Evolutionary conservation across 1,140 invertebrate genomes (phyloP).

Genomic region (Gerris buenoi): DNA sequence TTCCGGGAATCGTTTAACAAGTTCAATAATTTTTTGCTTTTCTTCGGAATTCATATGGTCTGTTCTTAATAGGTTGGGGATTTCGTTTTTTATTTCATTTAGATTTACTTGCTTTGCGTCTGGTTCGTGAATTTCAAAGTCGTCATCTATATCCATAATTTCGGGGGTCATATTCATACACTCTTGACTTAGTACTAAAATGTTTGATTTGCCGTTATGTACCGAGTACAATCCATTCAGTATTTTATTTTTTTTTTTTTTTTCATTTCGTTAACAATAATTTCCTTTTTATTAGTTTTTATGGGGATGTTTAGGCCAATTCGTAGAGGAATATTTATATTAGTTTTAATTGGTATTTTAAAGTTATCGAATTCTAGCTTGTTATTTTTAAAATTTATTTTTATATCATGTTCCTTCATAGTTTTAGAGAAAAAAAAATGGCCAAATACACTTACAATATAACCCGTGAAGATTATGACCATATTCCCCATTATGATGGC

Average conservation of each 20-base stretch:
- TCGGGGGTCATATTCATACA: not conserved
- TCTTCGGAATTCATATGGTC: conserved; percentile 1
- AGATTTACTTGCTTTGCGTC: not conserved
- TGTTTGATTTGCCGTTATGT: not conserved
- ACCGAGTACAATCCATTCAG: not conserved
- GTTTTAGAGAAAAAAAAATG: too few species aligned
- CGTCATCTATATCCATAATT: not conserved
- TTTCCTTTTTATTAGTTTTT: not conserved
- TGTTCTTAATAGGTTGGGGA: not conserved
- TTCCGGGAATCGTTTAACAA: not conserved
- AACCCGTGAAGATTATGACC: too few species aligned
- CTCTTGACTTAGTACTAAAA: not conserved
- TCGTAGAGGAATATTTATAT: not conserved
- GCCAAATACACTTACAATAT: too few species aligned
- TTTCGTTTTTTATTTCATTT: not conserved
- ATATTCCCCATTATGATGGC: too few species aligned
- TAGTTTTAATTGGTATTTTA: not conserved
- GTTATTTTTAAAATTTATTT: conserved; percentile 1
- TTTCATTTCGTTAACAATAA: not conserved
- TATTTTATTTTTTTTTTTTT: not conserved
- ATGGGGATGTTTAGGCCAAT: not conserved
- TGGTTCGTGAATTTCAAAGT: not conserved
- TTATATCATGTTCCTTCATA: not conserved
- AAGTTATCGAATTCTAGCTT: not conserved
- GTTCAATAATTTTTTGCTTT: not conserved